Evolutionary conservation across 2,797 vertebrate species (phyloP).

Genomic region (Hozukius guyotensis): DNA sequence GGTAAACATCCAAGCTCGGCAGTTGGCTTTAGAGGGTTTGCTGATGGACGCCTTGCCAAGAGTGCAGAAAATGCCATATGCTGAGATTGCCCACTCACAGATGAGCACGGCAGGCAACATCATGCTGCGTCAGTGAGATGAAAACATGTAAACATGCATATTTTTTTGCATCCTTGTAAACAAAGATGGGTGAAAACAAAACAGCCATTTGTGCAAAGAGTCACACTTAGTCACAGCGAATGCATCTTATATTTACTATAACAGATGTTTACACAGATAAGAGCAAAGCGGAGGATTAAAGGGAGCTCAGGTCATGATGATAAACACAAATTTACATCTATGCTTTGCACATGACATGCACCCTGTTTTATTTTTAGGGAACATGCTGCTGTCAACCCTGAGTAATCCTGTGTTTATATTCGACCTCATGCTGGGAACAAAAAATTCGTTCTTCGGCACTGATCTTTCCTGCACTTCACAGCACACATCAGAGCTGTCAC

Average conservation of each 20-base stretch:
- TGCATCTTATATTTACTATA: neutral
- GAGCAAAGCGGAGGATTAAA: conserved; percentile 48
- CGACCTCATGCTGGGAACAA: neutral
- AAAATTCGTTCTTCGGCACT: neutral
- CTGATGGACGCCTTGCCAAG: conserved; percentile 53
- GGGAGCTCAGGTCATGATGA: conserved; percentile 13
- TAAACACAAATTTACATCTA: conserved; percentile 36
- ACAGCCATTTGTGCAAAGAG: conserved; percentile 24
- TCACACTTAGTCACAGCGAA: neutral
- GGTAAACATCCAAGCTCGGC: conserved; percentile 61
- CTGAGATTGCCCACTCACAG: conserved; percentile 59
- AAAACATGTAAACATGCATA: conserved; percentile 49
- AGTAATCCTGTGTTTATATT: conserved; percentile 49
- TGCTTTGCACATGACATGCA: neutral
- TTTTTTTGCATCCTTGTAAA: conserved; percentile 37
- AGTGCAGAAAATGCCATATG: conserved; percentile 71
- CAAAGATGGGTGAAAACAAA: conserved; percentile 42
- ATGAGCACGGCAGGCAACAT: conserved; percentile 42
- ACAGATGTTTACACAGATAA: conserved; percentile 35
- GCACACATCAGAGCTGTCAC: conserved; percentile 49
- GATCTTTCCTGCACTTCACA: conserved; percentile 42
- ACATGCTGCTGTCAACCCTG: neutral
- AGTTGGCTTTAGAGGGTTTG: conserved; percentile 54
- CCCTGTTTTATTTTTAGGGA: neutral
- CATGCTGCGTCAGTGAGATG: conserved; percentile 57